Evolutionary conservation across 1,140 invertebrate genomes (phyloP), one percentile per base, ranked within the genome.

Genomic region (Chironomus striatipennis): DNA sequence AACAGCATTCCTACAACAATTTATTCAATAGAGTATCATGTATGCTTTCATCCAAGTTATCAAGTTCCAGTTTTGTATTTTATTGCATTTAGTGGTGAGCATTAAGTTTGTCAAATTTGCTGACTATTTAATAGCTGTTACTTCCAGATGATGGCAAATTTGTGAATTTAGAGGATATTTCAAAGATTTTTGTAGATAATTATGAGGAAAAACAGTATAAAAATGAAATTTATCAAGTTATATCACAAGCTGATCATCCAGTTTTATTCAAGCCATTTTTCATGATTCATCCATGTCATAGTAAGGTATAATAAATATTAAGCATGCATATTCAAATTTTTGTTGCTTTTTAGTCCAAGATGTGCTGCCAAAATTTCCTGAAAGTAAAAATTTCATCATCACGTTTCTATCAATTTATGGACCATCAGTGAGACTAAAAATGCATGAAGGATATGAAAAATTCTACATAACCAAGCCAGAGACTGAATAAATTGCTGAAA

Each of bases 271-370:
- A 17, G 10, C 65, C 65, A 70, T 70, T 20, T 20, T 70, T 21
- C 18, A 70, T 70, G 65, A 20, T 70, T 18, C 65, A 70, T 70
- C 65, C 65, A 20, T 70, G 65, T 17, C n/a, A 70, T 7, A 70
- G 47, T 57, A 15, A 57, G 5, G 0, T 15, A 15, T 12, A n/a
- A 57, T 5, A 57, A 10, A 57, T 15, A 0, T 57, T 10, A 57
- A 57, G 5, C 8, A 1, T 15, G 12, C 47, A 57, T 15, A n/a
- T 57, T 57, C 15, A 12, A 57, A 57, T 57, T 57, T 15, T 57
- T 10, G 15, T 15, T 12, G 5, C n/a, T 15, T 57, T 57, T 57
- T 15, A 57, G 47, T 70, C 10, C 8, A 17, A 5, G 17, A 70
- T 7, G 65, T 70, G 2, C 20, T 70, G 6, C 4, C n/a, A 4